phyloP scores from a whole-genome alignment of 2,888 invertebrate genomes.

The Lymantria monacha region DNA sequence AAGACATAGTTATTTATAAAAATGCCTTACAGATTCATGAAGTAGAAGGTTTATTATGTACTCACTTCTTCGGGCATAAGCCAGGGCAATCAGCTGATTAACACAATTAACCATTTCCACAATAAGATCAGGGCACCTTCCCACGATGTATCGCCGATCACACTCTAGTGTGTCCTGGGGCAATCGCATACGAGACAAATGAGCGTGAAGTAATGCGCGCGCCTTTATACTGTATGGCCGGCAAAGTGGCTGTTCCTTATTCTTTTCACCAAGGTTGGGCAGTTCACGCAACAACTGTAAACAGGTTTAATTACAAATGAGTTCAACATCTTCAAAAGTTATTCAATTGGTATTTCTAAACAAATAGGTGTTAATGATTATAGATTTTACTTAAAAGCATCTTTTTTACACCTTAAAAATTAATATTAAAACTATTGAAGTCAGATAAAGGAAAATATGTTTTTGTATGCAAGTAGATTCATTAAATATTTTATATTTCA shows the following conservation, averaged over 20 bases:
- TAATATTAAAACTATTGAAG: too few species aligned
- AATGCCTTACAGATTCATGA: too few species aligned
- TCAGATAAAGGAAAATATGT: too few species aligned
- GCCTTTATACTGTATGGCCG: conserved; percentile 96
- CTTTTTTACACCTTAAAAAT: too few species aligned
- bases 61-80: conserved; percentile 94
- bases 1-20: too few species aligned
- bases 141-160: conserved; percentile 91
- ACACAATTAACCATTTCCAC: conserved; percentile 99
- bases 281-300: conserved; percentile 93
- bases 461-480: too few species aligned
- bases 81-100: conserved; percentile 95
- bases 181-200: conserved; percentile 91
- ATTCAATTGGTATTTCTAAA: neutral
- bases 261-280: conserved; percentile 96
- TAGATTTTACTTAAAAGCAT: too few species aligned
- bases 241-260: conserved; percentile 96
- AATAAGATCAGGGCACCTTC: conserved; percentile 96
- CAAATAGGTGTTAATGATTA: too few species aligned
- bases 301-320: neutral
- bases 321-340: neutral
- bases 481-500: too few species aligned
- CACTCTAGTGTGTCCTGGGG: conserved; percentile 90
- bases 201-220: conserved; percentile 96
- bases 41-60: conserved; percentile 19